A percentile compares a stretch with the other conserved stretches of the same genome.
Conservation (phyloP, 2,888 invertebrate genomes). For the Eumerus sabulonum region DNA sequence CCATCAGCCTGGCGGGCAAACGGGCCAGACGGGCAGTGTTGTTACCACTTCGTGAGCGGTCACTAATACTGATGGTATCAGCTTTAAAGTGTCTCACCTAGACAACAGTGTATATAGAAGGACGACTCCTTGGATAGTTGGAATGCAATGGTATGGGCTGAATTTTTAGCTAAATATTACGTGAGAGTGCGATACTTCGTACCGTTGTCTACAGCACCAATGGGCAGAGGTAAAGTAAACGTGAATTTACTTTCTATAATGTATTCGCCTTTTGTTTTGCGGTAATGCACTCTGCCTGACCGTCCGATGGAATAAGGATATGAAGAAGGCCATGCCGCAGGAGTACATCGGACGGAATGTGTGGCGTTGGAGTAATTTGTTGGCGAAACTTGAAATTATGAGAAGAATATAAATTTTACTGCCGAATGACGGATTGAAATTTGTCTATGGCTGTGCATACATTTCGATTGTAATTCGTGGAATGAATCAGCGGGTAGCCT, state of each 20-base stretch:
- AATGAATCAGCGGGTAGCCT: no score
- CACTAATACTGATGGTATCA: constrained; percentile 58
- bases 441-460: constrained; percentile 2
- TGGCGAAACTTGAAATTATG: constrained; percentile 29
- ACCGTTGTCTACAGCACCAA: constrained; percentile 11
- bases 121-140: constrained; percentile 27
- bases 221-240: constrained; percentile 15
- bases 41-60: constrained; percentile 67
- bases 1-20: no score
- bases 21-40: constrained; percentile 13
- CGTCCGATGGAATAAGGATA: background rate
- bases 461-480: background rate
- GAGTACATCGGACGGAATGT: constrained; percentile 8
- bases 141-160: constrained; percentile 11
- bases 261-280: constrained; percentile 15
- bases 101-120: constrained; percentile 38
- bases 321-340: no score
- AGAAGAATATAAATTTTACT: constrained; percentile 50
- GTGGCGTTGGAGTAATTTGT: constrained; percentile 38
- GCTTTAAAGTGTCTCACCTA: constrained; percentile 41
- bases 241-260: constrained; percentile 42
- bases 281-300: background rate
- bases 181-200: constrained; percentile 41
- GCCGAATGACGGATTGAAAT: constrained; percentile 27
- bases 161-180: constrained; percentile 48